Evolutionary conservation across 2,797 vertebrate species (phyloP), one percentile per base, ranked within the genome.

Genomic region (Rhabdomys pumilio): DNA sequence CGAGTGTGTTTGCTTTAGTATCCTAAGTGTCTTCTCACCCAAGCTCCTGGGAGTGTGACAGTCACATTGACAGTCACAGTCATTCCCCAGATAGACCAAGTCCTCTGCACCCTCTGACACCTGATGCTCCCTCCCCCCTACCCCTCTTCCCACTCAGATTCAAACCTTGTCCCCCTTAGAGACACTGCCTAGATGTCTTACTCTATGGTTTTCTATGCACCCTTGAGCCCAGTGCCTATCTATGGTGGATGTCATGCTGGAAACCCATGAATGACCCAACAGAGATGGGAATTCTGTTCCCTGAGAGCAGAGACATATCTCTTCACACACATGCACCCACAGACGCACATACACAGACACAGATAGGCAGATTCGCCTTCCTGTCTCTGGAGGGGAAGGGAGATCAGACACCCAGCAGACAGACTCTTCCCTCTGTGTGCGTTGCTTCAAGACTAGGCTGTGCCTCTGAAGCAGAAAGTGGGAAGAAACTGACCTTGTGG

Each of bases 401-500:
- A 19, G 12, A 26, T 1, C 22, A 38, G 73, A 55, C 53, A 44
- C 73, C 19, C 26, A 22, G 20, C 9, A 38, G 59, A 11, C 29
- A 12, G 26, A 9, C 53, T 31, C 38, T 15, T 29, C 10, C 12
- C 9, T 44, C 14, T n/a, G 34, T 20, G 6, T 34, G 3, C n/a
- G 83, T 69, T 10, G 44, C 24, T 55, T 34, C 59, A 3, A 38
- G 29, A 31, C 1, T 3, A 12, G 83, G 90, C 93, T 10, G 2
- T 12, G 38, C 41, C 50, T 59, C 38, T 34, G 53, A 89, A 72
- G 59, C 15, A n/a, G 65, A 80, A 41, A 79, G 38, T 89, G 38
- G 69, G 55, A 90, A 93, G 76, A 85, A 55, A 79, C n/a, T 47
- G 47, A 3, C 67, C 72, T 75, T 69, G 81, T 94, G 89, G 61